Percentiles rank a stretch among this genome's conserved stretches.
These are phyloP conservation scores for Tineola bisselliella DNA, from an alignment of 2,888 invertebrate species.

Conservation along the genomic window DNA sequence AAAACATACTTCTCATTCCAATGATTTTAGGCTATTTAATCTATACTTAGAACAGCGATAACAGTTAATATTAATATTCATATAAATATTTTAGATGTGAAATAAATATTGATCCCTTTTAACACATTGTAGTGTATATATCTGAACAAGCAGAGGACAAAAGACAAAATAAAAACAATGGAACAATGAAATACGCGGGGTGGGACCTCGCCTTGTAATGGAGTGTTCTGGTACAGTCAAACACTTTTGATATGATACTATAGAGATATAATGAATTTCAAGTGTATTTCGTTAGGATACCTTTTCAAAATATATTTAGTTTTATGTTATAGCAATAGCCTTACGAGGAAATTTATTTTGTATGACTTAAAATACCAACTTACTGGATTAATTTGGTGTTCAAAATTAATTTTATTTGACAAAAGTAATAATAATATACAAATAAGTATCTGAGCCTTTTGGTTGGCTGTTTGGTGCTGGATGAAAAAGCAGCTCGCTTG, in stretches of 20 bases:
- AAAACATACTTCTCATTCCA: background rate
- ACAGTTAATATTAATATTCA: too few relatives aligned
- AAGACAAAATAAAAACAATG: slow-evolving; percentile 41
- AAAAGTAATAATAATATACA: background rate
- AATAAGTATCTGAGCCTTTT: slow-evolving; percentile 36
- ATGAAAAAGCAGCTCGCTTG: slow-evolving; percentile 57
- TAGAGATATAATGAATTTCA: background rate
- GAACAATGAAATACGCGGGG: slow-evolving; percentile 44
- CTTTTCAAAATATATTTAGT: too few relatives aligned
- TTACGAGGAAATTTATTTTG: too few relatives aligned
- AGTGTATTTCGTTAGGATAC: too few relatives aligned
- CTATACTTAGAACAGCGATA: background rate
- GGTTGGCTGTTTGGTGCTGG: slow-evolving; percentile 39
- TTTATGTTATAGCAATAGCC: background rate
- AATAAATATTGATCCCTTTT: background rate
- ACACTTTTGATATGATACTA: slow-evolving; percentile 21
- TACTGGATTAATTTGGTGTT: too few relatives aligned
- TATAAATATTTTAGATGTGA: too few relatives aligned
- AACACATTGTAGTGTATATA: slow-evolving; percentile 13
- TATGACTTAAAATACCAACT: too few relatives aligned
- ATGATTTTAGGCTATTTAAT: background rate
- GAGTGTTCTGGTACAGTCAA: slow-evolving; percentile 28
- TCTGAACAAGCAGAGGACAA: slow-evolving; percentile 28
- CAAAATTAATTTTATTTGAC: background rate
- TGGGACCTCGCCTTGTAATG: slow-evolving; percentile 40